A percentile compares a stretch with the other conserved stretches of the same genome.
Conservation (phyloP, 2,113 vertebrate species). For the Heloderma charlesbogerti region DNA sequence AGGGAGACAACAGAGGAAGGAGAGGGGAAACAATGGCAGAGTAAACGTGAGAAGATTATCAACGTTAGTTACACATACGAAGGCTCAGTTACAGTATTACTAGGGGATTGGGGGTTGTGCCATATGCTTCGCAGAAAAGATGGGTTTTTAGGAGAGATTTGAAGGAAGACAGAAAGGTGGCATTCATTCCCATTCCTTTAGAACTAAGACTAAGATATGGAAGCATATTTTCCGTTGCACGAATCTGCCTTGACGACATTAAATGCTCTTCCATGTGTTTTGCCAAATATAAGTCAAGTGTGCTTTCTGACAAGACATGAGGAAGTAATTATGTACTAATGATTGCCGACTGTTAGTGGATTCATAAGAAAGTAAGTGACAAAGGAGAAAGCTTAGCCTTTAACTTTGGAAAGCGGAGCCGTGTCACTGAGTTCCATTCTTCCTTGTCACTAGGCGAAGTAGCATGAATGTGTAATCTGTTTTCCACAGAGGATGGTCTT, state of each 20-base stretch:
- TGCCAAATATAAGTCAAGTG: neutral
- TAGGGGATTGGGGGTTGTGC: neutral
- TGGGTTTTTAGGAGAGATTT: neutral
- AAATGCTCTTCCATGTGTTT: slow-evolving; percentile 11
- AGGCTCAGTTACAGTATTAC: no score
- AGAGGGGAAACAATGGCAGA: neutral
- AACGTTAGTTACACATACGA: no score
- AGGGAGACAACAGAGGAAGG: neutral
- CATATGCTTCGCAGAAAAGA: neutral
- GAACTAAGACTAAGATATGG: neutral
- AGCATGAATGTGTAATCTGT: slow-evolving; percentile 23
- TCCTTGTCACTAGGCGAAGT: slow-evolving; percentile 3
- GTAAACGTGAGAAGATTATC: neutral
- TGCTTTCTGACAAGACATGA: neutral
- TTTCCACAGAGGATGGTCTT: neutral
- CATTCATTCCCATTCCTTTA: neutral
- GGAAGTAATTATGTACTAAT: neutral
- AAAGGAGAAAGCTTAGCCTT: slow-evolving; percentile 2
- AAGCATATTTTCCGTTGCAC: neutral
- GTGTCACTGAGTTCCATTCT: slow-evolving; percentile 17
- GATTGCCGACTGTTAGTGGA: neutral
- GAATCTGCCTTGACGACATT: neutral
- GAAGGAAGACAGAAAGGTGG: neutral
- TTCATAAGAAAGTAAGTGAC: slow-evolving; percentile 16
- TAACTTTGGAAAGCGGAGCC: neutral